These are phyloP conservation scores for Sparidentex hasta DNA, from an alignment of 2,797 vertebrate genomes.

Conservation along the genomic window DNA sequence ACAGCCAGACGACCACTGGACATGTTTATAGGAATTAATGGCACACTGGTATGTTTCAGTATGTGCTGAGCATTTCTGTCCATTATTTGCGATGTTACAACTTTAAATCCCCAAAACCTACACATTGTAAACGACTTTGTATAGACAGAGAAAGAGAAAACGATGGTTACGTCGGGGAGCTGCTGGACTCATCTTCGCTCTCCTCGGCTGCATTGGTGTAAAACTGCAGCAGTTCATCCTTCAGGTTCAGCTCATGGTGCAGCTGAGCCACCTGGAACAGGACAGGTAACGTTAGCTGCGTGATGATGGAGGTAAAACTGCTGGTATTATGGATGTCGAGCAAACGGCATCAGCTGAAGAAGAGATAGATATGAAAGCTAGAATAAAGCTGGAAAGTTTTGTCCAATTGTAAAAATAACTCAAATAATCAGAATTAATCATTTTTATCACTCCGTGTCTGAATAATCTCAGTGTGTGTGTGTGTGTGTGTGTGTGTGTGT, in stretches of 20 bases:
- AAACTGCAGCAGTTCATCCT: slow-evolving; percentile 98
- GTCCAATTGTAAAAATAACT: not conserved
- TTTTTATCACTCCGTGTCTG: not conserved
- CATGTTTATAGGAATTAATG: not conserved
- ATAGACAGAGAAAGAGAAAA: not conserved
- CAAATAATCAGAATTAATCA: not conserved
- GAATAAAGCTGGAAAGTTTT: not conserved
- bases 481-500: not conserved
- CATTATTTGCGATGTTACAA: not conserved
- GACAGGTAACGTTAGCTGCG: not conserved
- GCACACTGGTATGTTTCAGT: not conserved
- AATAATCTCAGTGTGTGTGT: not conserved
- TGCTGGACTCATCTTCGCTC: slow-evolving; percentile 90
- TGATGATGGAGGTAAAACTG: not conserved
- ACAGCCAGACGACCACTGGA: not conserved
- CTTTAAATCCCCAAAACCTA: not conserved
- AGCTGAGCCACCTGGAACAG: slow-evolving; percentile 92
- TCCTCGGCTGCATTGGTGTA: slow-evolving; percentile 94
- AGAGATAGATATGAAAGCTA: not conserved
- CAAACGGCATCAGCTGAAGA: not conserved
- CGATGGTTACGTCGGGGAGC: slow-evolving; percentile 90
- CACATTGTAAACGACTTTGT: not conserved
- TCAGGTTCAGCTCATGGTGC: slow-evolving; percentile 96
- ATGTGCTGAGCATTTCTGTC: not conserved
- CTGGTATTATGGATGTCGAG: not conserved